Conservation (phyloP, 2,888 invertebrate genomes). For the Lasioglossum villosulum region DNA sequence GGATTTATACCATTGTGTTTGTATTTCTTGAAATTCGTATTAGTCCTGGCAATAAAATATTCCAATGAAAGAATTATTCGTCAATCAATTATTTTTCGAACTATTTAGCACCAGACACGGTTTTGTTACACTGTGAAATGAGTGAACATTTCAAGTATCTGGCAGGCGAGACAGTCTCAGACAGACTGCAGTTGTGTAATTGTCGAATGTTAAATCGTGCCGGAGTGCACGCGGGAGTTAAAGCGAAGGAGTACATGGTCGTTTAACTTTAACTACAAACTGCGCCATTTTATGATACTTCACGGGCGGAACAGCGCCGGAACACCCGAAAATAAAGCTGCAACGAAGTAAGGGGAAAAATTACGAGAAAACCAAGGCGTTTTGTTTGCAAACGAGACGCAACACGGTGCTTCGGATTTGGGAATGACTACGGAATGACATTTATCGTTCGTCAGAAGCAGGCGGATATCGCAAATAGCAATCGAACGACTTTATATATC, state of each 20-base stretch:
- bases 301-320: background rate
- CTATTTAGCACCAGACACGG: background rate
- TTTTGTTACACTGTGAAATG: background rate
- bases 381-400: slow-evolving; percentile 22
- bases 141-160: background rate
- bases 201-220: background rate
- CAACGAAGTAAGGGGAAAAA: background rate
- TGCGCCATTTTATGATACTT: slow-evolving; percentile 30
- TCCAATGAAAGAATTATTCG: too few relatives aligned
- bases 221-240: slow-evolving; percentile 6
- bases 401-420: slow-evolving; percentile 3
- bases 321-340: background rate
- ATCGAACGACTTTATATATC: background rate
- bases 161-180: background rate
- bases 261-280: slow-evolving; percentile 54
- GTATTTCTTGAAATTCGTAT: too few relatives aligned
- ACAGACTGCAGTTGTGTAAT: background rate
- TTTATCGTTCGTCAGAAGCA: slow-evolving; percentile 17
- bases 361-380: background rate
- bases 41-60: too few relatives aligned
- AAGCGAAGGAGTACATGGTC: slow-evolving; percentile 9
- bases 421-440: background rate
- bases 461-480: background rate
- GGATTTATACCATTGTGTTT: too few relatives aligned
- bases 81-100: too few relatives aligned